Base-by-base conservation (phyloP, 2,113 vertebrate genomes). In the Bolborhynchus lineola region DNA sequence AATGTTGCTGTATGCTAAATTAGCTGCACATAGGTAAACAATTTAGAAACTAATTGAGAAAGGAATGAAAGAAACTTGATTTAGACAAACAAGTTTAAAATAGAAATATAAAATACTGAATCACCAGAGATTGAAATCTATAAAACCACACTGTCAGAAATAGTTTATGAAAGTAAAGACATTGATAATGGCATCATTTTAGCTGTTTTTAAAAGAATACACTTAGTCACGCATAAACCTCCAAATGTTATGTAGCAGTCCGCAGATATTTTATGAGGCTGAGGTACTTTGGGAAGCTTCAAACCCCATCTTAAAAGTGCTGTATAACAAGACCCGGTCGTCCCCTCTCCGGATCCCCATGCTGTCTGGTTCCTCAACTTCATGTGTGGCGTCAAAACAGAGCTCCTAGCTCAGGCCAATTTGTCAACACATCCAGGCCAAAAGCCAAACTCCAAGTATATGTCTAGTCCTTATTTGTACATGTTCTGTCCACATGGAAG, bases 311-410 rank as follows among this genome's bases (percentile, higher is more conserved):
- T 47, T 21, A 12, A 39, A 77, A 69, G 18, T n/a, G 2, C 1
- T 55, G 8, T 10, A 6, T 7, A 17, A 59, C 46, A 42, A 25
- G 63, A 10, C 3, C 25, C 0, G 0, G 39, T 85, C 28, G 9
- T 86, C 53, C 21, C 65, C 47, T 53, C 55, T 74, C 16, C 0
- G 10, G 75, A 49, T 63, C 10, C 1, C 75, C 33, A 1, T n/a
- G 3, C 71, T 37, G 47, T 15, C 71, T 69, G 23, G 77, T 65
- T 85, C 55, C 76, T 75, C 0, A 0, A 19, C 55, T 47, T 81
- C 67, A 12, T 71, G 83, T 60, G 42, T 52, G 79, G 39, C 42
- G 50, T 83, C 76, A 60, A 25, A 78, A 60, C 35, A 8, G 16
- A 44, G 50, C 72, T 16, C 33, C 47, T 4, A 26, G 47, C 3